Base-by-base conservation (phyloP, 2,113 vertebrate genomes). In the Corydoras sp. region DNA sequence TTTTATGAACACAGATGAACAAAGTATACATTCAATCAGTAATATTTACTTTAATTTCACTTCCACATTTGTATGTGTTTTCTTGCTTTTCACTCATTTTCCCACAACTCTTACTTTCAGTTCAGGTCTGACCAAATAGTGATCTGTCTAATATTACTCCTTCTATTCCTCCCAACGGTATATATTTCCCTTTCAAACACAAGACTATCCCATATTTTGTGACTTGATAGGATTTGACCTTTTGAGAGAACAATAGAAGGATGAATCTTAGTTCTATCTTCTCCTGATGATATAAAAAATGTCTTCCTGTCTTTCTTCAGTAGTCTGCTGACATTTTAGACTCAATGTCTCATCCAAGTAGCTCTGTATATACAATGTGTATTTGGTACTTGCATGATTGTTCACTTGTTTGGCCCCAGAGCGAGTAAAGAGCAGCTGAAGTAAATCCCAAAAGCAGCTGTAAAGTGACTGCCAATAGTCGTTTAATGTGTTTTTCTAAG, bases 181-280 rank as follows among this genome's bases (percentile, higher is more conserved):
- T 68, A 58, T 32, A 32, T 58, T 69, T 18, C 55, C 32, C 32
- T 50, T 54, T 58, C 12, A 14, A 29, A 31, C 29, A 48, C 32
- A 24, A 50, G 69, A 54, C 63, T 80, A 73, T 43, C 18, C 72
- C 76, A 75, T 84, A 83, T 87, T 88, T 80, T 81, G 76, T 87
- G 82, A 88, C 85, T 89, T 80, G 85, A 91, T 87, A 85, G 85
- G 81, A 64, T 86, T 85, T 91, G 88, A 89, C 88, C 89, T 90
- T 90, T 89, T 88, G 83, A 53, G 83, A 82, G 85, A 87, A 89
- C 88, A 91, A 89, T 89, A 83, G 86, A 83, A 81, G 76, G 84
- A 89, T 86, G 82, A 82, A 81, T 88, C 86, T 88, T 74, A 76
- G 79, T 24, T 24, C 81, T 86, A 80, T 79, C 84, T 85, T 83